Percentiles rank a stretch among this genome's conserved stretches.
phyloP scores from a whole-genome alignment of 2,797 vertebrate species.

The Pogoniulus pusillus region DNA sequence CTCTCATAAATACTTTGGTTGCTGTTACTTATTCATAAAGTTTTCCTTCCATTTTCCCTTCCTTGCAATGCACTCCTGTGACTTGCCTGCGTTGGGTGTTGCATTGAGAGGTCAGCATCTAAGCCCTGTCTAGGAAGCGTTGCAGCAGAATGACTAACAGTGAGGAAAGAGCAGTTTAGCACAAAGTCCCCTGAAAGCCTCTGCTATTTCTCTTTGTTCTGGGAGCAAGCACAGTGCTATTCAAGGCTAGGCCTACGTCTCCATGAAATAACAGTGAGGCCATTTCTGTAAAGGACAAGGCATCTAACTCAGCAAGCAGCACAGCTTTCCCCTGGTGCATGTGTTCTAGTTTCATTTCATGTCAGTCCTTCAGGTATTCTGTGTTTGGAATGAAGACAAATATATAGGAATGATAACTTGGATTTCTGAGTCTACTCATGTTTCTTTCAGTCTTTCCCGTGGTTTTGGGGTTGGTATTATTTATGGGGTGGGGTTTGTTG shows the following conservation, averaged over 20 bases:
- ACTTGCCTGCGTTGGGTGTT: background rate
- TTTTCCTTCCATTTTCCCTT: background rate
- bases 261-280: background rate
- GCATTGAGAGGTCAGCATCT: background rate
- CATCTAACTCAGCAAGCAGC: background rate
- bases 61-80: background rate
- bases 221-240: background rate
- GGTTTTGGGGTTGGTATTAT: background rate
- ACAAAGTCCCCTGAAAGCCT: background rate
- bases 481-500: background rate
- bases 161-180: background rate
- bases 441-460: background rate
- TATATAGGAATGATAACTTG: background rate
- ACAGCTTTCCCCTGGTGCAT: background rate
- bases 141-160: background rate
- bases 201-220: background rate
- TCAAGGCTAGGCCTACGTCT: background rate
- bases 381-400: background rate
- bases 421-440: background rate
- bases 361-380: background rate
- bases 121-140: background rate
- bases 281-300: background rate
- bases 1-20: background rate
- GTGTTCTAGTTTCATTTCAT: background rate
- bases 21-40: background rate